phyloP scores from a whole-genome alignment of 2,113 vertebrate species.

The Sigmodon hispidus region DNA sequence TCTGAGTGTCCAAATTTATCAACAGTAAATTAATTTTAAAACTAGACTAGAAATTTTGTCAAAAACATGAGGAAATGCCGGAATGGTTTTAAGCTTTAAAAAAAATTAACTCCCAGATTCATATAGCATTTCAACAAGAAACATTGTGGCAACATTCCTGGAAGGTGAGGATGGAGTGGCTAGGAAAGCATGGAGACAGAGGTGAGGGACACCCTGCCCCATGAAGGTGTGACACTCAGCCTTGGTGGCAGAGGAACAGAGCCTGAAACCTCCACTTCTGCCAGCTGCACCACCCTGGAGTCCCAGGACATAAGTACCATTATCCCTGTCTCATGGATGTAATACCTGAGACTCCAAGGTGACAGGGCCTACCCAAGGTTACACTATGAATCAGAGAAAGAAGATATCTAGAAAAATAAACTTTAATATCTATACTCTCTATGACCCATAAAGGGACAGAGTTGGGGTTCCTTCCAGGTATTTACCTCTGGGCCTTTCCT shows the following conservation, averaged over 20 bases:
- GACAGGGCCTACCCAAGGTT: background rate
- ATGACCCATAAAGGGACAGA: background rate
- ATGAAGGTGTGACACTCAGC: background rate
- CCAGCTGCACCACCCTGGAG: background rate
- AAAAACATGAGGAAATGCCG: background rate
- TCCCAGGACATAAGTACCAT: background rate
- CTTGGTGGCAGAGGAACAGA: accelerated
- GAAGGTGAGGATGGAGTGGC: background rate
- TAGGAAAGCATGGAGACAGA: background rate
- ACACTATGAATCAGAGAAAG: background rate
- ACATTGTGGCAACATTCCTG: background rate
- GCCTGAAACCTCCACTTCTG: background rate
- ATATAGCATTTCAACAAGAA: background rate
- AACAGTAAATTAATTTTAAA: constrained; percentile 16
- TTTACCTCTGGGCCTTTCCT: background rate
- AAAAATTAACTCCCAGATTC: background rate
- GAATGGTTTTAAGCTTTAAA: background rate
- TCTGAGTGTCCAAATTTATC: background rate
- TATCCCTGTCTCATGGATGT: no score
- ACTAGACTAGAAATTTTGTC: background rate
- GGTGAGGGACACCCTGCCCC: accelerated
- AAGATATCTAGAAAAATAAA: background rate
- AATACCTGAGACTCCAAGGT: background rate
- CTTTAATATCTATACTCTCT: background rate
- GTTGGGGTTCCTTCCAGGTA: no score